These are phyloP conservation scores for Crotalus tigris DNA, from an alignment of 2,113 vertebrate genomes.

Conservation along the genomic window DNA sequence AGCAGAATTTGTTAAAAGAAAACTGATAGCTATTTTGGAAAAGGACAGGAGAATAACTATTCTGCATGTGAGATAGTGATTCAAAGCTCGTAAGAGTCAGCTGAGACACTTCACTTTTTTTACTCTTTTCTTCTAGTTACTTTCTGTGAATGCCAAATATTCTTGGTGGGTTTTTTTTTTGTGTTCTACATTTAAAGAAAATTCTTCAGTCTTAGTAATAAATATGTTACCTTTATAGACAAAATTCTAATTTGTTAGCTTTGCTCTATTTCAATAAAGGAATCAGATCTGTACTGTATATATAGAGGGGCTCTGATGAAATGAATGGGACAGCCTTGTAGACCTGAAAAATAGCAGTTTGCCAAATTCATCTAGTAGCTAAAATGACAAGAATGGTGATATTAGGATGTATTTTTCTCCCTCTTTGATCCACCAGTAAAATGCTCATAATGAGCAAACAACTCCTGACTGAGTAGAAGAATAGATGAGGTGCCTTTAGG, in stretches of 20 bases:
- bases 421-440: not conserved
- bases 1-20: conserved; percentile 53
- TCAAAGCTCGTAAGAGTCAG: not conserved
- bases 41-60: not conserved
- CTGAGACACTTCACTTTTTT: not conserved
- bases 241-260: not conserved
- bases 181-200: not conserved
- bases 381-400: not conserved
- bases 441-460: not conserved
- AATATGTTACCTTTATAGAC: not conserved
- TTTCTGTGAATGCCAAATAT: not conserved
- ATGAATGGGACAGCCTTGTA: not conserved
- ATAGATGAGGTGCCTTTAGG: not conserved
- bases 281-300: not conserved
- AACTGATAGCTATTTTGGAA: conserved; percentile 45
- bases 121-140: not conserved
- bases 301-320: not conserved
- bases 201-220: not conserved
- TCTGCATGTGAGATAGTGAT: not conserved
- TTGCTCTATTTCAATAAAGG: not conserved
- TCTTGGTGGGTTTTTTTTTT: not conserved
- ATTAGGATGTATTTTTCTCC: not conserved
- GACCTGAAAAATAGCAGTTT: not conserved
- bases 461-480: not conserved
- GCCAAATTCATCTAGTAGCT: not conserved